Evolutionary conservation across 1,140 invertebrate species (phyloP).

Genomic region (Drosophila simulans): DNA sequence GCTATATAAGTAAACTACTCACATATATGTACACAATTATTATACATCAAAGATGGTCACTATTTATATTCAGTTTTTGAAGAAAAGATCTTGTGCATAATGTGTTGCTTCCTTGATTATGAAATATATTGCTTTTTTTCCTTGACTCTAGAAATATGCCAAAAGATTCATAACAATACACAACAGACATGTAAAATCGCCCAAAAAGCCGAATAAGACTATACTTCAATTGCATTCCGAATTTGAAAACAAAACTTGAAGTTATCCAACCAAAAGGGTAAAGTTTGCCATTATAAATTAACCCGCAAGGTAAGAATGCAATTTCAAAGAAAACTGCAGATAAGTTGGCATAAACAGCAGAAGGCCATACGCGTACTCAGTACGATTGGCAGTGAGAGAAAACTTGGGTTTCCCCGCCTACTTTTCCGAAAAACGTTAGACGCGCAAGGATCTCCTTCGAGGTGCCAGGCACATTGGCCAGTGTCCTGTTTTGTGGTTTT

Average conservation of each 20-base stretch:
- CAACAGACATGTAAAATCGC: no score
- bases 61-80: no score
- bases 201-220: no score
- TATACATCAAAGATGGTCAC: no score
- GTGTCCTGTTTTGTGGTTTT: background rate
- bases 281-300: constrained; percentile 1
- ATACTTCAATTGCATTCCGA: background rate
- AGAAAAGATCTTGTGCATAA: no score
- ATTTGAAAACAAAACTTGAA: background rate
- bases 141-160: no score
- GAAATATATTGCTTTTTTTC: no score
- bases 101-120: no score
- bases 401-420: background rate
- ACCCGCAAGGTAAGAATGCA: constrained; percentile 11
- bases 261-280: background rate
- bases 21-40: no score
- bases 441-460: background rate
- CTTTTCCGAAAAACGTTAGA: constrained; percentile 4
- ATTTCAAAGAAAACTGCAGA: constrained; percentile 2
- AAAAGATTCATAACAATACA: no score
- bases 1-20: no score
- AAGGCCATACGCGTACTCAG: background rate
- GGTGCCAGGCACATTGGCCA: constrained; percentile 2
- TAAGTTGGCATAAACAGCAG: background rate
- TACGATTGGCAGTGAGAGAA: background rate